Evolutionary conservation across 2,888 invertebrate species (phyloP).

Genomic region (Lydus trimaculatus): DNA sequence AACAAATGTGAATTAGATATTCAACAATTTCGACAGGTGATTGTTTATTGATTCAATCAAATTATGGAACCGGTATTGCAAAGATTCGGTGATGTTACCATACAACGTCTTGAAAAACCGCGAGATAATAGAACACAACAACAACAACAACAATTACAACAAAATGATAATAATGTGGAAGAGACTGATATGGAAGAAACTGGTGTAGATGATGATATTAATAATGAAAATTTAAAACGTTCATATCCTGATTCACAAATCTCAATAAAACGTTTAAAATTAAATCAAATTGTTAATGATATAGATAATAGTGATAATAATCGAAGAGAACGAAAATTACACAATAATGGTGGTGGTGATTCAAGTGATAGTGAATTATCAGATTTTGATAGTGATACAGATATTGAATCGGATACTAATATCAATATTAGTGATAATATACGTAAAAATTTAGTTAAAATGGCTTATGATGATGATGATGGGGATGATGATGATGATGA

Average conservation of each 20-base stretch:
- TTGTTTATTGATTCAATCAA: constrained; percentile 24
- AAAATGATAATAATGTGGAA: constrained; percentile 38
- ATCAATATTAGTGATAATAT: constrained; percentile 50
- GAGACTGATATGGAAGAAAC: constrained; percentile 39
- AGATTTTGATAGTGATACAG: constrained; percentile 56
- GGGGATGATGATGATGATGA: constrained; percentile 53
- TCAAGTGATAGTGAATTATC: constrained; percentile 56
- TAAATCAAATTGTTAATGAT: constrained; percentile 37
- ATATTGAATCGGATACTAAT: constrained; percentile 60
- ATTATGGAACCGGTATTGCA: constrained; percentile 65
- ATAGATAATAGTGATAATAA: constrained; percentile 35
- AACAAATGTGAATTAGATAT: constrained; percentile 38
- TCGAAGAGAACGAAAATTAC: constrained; percentile 12
- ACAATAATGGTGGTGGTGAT: constrained; percentile 30
- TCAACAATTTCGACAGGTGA: constrained; percentile 10
- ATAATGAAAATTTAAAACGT: constrained; percentile 44
- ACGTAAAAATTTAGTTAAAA: constrained; percentile 45
- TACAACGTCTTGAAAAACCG: constrained; percentile 62
- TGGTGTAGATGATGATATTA: constrained; percentile 44
- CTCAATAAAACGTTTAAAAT: constrained; percentile 48
- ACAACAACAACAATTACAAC: constrained; percentile 40
- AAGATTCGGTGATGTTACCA: constrained; percentile 68
- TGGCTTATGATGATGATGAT: constrained; percentile 54
- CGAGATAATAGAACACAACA: constrained; percentile 48
- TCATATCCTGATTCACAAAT: constrained; percentile 41